phyloP scores from a whole-genome alignment of 1,140 invertebrate species.

The Phenacoccus solenopsis region DNA sequence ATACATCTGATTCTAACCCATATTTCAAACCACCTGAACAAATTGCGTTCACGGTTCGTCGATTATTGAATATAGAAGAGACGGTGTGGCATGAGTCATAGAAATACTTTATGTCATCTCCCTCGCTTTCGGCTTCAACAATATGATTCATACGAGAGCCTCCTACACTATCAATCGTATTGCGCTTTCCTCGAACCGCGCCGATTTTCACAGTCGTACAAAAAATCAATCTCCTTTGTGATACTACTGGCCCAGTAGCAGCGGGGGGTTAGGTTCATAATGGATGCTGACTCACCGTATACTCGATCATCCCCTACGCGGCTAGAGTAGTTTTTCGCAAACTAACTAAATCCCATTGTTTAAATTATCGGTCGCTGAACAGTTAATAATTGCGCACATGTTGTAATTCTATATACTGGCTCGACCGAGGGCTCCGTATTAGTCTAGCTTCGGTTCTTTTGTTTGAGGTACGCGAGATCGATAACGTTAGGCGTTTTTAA shows the following conservation, averaged over 20 bases:
- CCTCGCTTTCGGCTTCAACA: background rate
- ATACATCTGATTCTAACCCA: no score
- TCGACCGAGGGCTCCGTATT: background rate
- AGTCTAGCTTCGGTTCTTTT: background rate
- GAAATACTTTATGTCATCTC: background rate
- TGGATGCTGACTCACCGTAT: background rate
- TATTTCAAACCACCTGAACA: background rate
- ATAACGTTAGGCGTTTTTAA: background rate
- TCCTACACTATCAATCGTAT: no score
- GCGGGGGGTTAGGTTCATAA: background rate
- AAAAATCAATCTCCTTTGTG: background rate
- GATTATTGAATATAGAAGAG: no score
- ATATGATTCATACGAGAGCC: background rate
- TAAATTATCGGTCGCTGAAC: background rate
- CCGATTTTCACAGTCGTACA: background rate
- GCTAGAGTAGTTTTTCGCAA: background rate
- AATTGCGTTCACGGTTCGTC: background rate
- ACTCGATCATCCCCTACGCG: background rate
- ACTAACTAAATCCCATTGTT: background rate
- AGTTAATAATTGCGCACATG: slow-evolving; percentile 1
- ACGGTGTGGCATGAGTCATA: background rate
- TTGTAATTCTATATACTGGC: background rate
- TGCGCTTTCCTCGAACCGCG: background rate
- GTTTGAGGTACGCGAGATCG: background rate
- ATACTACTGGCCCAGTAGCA: slow-evolving; percentile 1